Conservation (phyloP, 2,797 vertebrate species). For the Gymnodraco acuticeps region DNA sequence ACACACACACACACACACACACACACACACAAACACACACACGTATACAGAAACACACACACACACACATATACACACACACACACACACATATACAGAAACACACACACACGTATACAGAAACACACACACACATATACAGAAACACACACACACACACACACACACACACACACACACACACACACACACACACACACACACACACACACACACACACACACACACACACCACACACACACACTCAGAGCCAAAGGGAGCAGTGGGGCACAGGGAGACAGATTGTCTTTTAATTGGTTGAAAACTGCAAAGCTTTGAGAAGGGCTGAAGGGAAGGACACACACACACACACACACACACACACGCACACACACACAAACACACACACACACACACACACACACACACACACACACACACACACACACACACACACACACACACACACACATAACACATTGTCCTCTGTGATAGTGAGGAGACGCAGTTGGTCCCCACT, state of each 20-base stretch:
- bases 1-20: conserved; percentile 30
- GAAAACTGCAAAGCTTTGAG: conserved; percentile 75
- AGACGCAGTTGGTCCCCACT: conserved; percentile 62
- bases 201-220: conserved; percentile 32
- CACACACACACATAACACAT: conserved; percentile 30
- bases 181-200: conserved; percentile 26
- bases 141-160: conserved; percentile 12
- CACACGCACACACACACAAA: conserved; percentile 32
- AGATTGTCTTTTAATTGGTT: conserved; percentile 81
- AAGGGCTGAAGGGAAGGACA: conserved; percentile 61
- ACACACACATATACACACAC: conserved; percentile 2
- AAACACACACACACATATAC: conserved; percentile 21
- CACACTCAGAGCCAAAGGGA: conserved; percentile 52
- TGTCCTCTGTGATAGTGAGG: conserved; percentile 72
- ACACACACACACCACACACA: conserved; percentile 20
- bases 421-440: neutral
- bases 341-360: conserved; percentile 43
- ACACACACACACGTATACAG: neutral
- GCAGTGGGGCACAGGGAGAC: conserved; percentile 62
- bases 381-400: conserved; percentile 25
- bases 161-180: conserved; percentile 30
- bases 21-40: conserved; percentile 30
- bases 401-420: conserved; percentile 12
- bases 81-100: too few relatives aligned
- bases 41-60: conserved; percentile 27